Base-by-base conservation (phyloP, 2,797 vertebrate genomes). In the Lithobates sylvaticus region DNA sequence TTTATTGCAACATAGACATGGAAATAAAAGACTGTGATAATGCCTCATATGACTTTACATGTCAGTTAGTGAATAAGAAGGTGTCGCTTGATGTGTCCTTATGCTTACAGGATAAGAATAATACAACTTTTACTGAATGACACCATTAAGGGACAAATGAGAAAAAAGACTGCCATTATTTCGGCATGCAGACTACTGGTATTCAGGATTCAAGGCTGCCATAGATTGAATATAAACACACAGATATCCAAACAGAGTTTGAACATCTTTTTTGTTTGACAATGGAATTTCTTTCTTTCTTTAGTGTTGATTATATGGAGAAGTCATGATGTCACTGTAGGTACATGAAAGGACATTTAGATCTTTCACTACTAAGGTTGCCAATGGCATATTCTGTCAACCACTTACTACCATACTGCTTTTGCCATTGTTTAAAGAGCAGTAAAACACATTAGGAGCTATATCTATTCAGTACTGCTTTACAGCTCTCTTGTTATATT, bases 121-220 rank as follows among this genome's bases (percentile, higher is more conserved):
- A 72, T 54, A 68, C 7, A 23, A 29, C 16, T 75, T 75, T 13
- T 83, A 72, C 75, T 76, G 64, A 83, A 50, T 68, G 81, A 74
- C 76, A 76, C 61, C 81, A 83, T 76, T 74, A 83, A 76, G 26
- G 61, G 61, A 74, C 72, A 18, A 76, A 74, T 29, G 21, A 67
- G 61, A 61, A 61, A 72, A 72, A 36, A 39, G 69, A 47, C 68
- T 36, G 10, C 79, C 68, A 72, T 81, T 61, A 81, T 81, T 61
- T 71, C 79, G 4, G 69, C 47, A 72, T 61, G 69, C 50, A 71
- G 36, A 78, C 61, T 67, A 27, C 76, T 65, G 61, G 64, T 84
- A 76, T 84, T 84, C 72, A 68, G 47, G 68, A 44, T 72, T 79
- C 83, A 78, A 85, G 83, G 76, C 42, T 81, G 29, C 75, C 50